phyloP scores from a whole-genome alignment of 2,888 invertebrate species.

The Actias luna region DNA sequence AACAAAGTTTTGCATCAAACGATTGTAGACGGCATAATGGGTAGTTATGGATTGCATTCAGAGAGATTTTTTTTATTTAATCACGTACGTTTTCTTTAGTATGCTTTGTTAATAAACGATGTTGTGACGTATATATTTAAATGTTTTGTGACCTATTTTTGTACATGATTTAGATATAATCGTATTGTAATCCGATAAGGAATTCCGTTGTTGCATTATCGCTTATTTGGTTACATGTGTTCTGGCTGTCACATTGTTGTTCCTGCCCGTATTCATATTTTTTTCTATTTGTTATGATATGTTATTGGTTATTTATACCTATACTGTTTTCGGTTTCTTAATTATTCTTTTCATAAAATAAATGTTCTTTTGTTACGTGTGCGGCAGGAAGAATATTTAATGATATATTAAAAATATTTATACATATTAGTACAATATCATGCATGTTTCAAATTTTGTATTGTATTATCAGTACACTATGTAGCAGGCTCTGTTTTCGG shows the following conservation, averaged over 20 bases:
- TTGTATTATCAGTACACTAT: neutral
- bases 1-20: conserved; percentile 40
- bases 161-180: neutral
- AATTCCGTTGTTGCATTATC: neutral
- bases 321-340: neutral
- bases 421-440: neutral
- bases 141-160: neutral
- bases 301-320: neutral
- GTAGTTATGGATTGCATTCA: conserved; percentile 32
- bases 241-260: neutral
- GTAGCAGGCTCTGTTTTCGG: neutral
- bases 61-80: conserved; percentile 21
- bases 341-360: too few species aligned
- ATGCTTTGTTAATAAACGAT: neutral
- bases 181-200: neutral
- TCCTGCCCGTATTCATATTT: neutral
- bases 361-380: too few species aligned
- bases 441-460: neutral
- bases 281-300: neutral
- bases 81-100: conserved; percentile 27
- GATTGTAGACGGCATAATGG: conserved; percentile 33
- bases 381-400: too few species aligned
- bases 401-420: too few species aligned
- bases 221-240: neutral
- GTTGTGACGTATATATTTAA: neutral